Evolutionary conservation across 2,113 vertebrate species (phyloP), one percentile per base, ranked within the genome.

Genomic region (Pelmatolapia mariae): DNA sequence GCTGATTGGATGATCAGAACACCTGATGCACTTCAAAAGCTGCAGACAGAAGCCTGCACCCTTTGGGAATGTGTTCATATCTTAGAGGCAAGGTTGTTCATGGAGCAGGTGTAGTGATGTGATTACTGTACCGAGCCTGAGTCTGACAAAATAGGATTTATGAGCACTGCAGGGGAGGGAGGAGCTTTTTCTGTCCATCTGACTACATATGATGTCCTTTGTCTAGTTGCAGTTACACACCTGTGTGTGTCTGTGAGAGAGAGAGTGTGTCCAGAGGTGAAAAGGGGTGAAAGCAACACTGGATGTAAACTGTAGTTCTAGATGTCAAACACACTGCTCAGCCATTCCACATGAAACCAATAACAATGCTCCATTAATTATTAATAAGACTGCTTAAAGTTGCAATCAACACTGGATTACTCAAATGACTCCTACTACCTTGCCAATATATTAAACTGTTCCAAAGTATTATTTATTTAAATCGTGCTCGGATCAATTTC

Each of bases 81-180:
- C 43, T 81, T 53, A 54, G 33, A 81, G 56, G 50, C 33, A 84
- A 66, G 68, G 47, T 38, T 79, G 86, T 33, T 43, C 76, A 82
- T 33, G 82, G 73, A 85, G 89, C 89, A 91, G 90, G 84, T 89
- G 89, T 66, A 80, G 81, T 19, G 22, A 84, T 89, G 85, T 89
- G 81, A 93, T 93, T 86, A 93, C 84, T 89, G 90, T 40, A 82
- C 33, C 16, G 61, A 59, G 73, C 33, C 59, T 6, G 54, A 89
- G 86, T 68, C 81, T 90, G 87, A 93, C 90, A 89, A 91, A 89
- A 79, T 66, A 91, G 90, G 87, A 93, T 91, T 91, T 91, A 94
- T 94, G 93, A 85, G 85, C 84, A 16, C 89, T 73, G 89, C 87
- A 87, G 87, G 91, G 61, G 45, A 82, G 71, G 63, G 73, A 86